Evolutionary conservation across 2,797 vertebrate species (phyloP).

Genomic region (Phylloscopus collybita): DNA sequence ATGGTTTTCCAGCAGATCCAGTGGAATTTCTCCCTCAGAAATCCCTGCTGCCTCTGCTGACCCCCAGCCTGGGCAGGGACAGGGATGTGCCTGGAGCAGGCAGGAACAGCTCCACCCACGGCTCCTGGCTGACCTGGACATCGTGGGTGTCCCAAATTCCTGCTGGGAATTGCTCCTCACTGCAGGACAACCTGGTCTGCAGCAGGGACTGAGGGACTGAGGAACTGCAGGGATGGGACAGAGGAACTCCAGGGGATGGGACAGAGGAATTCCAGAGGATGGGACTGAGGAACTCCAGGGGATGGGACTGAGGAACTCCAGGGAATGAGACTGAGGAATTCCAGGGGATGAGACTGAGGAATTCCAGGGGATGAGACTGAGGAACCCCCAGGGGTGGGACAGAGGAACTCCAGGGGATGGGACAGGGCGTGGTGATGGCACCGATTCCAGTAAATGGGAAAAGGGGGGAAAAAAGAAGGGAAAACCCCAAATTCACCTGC

Average conservation of each 20-base stretch:
- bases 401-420: not conserved
- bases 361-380: too few species aligned
- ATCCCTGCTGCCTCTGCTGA: not conserved
- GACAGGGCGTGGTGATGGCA: accelerated
- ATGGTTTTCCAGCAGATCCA: accelerated
- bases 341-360: accelerated
- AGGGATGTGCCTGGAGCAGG: too few species aligned
- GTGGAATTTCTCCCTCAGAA: too few species aligned
- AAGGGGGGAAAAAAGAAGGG: accelerated
- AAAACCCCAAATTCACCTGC: not conserved
- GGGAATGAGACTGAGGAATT: not conserved
- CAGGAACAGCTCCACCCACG: not conserved
- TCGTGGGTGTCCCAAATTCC: accelerated
- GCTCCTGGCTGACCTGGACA: not conserved
- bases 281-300: accelerated
- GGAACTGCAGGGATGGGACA: not conserved
- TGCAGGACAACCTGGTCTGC: not conserved
- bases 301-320: too few species aligned
- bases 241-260: not conserved
- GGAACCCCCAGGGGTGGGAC: too few species aligned
- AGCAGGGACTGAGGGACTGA: not conserved
- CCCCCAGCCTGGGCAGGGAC: accelerated
- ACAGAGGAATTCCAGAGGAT: not conserved
- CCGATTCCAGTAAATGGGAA: accelerated
- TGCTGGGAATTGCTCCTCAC: not conserved